These are phyloP conservation scores for Spodoptera litura DNA, from an alignment of 1,140 invertebrate genomes.

Conservation along the genomic window DNA sequence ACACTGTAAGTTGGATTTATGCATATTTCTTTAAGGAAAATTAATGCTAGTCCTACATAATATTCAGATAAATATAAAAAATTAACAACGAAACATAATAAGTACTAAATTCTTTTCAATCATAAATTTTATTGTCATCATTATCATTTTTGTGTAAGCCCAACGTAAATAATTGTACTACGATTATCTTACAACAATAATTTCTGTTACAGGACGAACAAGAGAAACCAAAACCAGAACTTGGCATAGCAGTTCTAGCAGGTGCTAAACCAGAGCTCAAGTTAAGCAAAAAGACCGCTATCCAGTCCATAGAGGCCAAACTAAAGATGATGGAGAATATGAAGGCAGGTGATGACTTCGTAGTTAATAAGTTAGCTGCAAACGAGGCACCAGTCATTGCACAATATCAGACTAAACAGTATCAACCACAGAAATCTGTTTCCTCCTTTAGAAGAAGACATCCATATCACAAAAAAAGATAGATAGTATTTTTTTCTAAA, in stretches of 20 bases:
- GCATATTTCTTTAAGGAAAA: no score
- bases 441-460: conserved; percentile 79
- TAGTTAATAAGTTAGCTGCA: conserved; percentile 89
- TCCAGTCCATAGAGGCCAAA: conserved; percentile 95
- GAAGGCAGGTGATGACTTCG: conserved; percentile 90
- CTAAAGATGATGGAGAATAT: conserved; percentile 92
- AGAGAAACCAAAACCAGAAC: conserved; percentile 90
- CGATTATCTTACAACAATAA: no score
- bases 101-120: not conserved
- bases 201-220: conserved; percentile 88
- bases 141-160: not conserved
- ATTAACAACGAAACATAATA: not conserved
- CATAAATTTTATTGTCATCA: not conserved
- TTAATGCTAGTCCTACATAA: no score
- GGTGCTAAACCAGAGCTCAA: conserved; percentile 90
- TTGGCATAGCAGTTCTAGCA: conserved; percentile 91
- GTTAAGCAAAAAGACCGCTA: conserved; percentile 91
- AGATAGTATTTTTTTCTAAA: conserved; percentile 28
- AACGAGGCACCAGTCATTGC: conserved; percentile 89
- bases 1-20: conserved; percentile 69
- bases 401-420: conserved; percentile 88
- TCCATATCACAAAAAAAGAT: conserved; percentile 85
- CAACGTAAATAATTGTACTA: no score
- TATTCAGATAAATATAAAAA: no score
- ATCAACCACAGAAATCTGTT: conserved; percentile 83